Conservation (phyloP, 2,888 invertebrate species). For the Synergus umbraculus region DNA sequence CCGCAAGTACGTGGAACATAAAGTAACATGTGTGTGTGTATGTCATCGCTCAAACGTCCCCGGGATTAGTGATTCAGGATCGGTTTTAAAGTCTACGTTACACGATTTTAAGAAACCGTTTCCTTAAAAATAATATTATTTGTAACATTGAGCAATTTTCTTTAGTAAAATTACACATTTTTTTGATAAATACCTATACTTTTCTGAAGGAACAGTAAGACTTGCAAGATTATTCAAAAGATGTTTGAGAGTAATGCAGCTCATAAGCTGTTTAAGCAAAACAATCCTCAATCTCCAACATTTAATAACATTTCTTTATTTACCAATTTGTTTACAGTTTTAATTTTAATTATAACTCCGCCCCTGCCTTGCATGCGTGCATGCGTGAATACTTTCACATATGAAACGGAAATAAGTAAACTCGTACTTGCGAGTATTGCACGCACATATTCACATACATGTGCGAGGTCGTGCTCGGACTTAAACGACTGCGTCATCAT, state of each 20-base stretch:
- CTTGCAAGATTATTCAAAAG: too few species aligned
- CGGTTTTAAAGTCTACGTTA: background rate
- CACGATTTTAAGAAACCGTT: background rate
- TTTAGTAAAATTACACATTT: too few species aligned
- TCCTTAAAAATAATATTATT: background rate
- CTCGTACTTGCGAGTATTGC: slow-evolving; percentile 48
- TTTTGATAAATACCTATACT: too few species aligned
- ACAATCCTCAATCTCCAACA: too few species aligned
- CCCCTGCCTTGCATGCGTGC: slow-evolving; percentile 5
- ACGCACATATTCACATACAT: slow-evolving; percentile 52
- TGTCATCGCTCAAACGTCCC: slow-evolving; percentile 45
- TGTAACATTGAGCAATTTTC: too few species aligned
- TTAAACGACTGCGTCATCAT: slow-evolving; percentile 62
- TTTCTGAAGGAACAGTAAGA: too few species aligned
- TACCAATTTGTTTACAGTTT: background rate
- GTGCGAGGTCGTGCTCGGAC: slow-evolving; percentile 52
- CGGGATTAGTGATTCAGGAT: background rate
- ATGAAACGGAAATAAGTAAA: slow-evolving; percentile 2
- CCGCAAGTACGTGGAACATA: slow-evolving; percentile 42
- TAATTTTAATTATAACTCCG: slow-evolving; percentile 24
- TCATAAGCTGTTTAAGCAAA: too few species aligned
- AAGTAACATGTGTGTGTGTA: slow-evolving; percentile 48
- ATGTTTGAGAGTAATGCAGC: too few species aligned
- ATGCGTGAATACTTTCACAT: slow-evolving; percentile 39
- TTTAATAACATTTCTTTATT: background rate